Evolutionary conservation across 1,140 invertebrate species (phyloP).

Genomic region (Thaumatotibia leucotreta): DNA sequence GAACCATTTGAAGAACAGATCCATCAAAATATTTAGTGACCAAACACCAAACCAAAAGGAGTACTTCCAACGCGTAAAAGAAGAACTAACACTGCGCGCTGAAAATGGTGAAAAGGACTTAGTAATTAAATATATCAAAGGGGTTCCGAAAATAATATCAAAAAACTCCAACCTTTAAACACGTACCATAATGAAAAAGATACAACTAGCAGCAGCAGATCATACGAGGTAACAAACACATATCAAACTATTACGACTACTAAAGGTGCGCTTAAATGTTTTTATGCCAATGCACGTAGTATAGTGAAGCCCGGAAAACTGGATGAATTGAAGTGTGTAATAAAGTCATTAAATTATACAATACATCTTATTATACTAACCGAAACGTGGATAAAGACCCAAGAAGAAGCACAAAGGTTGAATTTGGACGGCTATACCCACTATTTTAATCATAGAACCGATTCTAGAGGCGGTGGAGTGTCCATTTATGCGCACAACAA

Average conservation of each 20-base stretch:
- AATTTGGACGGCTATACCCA: slow-evolving; percentile 17
- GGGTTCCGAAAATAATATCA: slow-evolving; percentile 19
- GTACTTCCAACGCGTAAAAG: slow-evolving; percentile 5
- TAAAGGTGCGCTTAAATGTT: slow-evolving; percentile 16
- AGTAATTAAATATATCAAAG: slow-evolving; percentile 26
- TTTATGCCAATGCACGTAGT: slow-evolving; percentile 24
- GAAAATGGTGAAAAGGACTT: slow-evolving; percentile 18
- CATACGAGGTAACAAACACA: not conserved
- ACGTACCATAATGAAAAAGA: not conserved
- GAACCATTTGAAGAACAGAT: not conserved
- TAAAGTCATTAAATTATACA: slow-evolving; percentile 12
- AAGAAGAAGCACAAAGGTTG: slow-evolving; percentile 6
- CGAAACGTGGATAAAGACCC: slow-evolving; percentile 21
- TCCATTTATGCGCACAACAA: slow-evolving; percentile 19
- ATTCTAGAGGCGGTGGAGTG: slow-evolving; percentile 19
- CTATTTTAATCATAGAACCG: slow-evolving; percentile 17
- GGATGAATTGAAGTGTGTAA: slow-evolving; percentile 20
- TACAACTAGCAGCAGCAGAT: not conserved
- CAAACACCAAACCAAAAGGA: not conserved
- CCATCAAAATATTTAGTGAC: not conserved
- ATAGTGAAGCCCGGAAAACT: slow-evolving; percentile 23
- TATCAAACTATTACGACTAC: not conserved
- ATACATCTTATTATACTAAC: slow-evolving; percentile 18
- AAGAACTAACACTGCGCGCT: slow-evolving; percentile 14
- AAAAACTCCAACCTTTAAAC: slow-evolving; percentile 22